phyloP scores from a whole-genome alignment of 2,888 invertebrate genomes.

The Galerucella calmariensis region DNA sequence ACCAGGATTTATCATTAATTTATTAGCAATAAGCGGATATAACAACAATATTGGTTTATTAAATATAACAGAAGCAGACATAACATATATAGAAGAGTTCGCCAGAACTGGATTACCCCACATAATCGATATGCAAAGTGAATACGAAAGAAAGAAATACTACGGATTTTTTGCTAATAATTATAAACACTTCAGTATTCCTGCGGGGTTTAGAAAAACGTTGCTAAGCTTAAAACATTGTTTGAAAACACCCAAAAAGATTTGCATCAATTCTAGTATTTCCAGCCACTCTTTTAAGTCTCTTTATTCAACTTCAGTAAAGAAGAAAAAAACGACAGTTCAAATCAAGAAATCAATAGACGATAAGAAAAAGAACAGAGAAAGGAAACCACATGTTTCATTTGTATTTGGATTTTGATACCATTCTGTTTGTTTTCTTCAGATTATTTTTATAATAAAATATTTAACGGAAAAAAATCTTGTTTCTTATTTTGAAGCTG shows the following conservation, averaged over 20 bases:
- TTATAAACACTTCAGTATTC: slow-evolving; percentile 10
- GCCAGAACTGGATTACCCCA: slow-evolving; percentile 1
- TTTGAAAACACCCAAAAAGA: not conserved
- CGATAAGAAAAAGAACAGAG: slow-evolving; percentile 2
- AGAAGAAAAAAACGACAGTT: slow-evolving; percentile 9
- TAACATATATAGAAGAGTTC: not conserved
- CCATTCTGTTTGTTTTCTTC: not conserved
- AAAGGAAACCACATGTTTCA: slow-evolving; percentile 2
- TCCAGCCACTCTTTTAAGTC: not conserved
- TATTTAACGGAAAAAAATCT: not conserved
- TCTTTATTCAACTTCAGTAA: slow-evolving; percentile 3
- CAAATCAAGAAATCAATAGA: not conserved
- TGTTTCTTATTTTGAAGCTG: not conserved
- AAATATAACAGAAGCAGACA: slow-evolving; percentile 6
- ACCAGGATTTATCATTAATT: slow-evolving; percentile 2
- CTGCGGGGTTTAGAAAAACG: slow-evolving; percentile 2
- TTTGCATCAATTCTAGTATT: not conserved
- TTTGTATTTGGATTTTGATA: slow-evolving; percentile 13
- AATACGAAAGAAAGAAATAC: not conserved
- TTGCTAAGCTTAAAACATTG: not conserved
- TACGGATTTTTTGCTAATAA: slow-evolving; percentile 10
- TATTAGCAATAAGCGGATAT: slow-evolving; percentile 12
- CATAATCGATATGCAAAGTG: slow-evolving; percentile 5
- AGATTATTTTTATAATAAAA: slow-evolving; percentile 3
- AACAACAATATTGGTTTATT: slow-evolving; percentile 8